These are phyloP conservation scores for Anser brachyrhynchus DNA, from an alignment of 2,113 vertebrate species.

Conservation along the genomic window DNA sequence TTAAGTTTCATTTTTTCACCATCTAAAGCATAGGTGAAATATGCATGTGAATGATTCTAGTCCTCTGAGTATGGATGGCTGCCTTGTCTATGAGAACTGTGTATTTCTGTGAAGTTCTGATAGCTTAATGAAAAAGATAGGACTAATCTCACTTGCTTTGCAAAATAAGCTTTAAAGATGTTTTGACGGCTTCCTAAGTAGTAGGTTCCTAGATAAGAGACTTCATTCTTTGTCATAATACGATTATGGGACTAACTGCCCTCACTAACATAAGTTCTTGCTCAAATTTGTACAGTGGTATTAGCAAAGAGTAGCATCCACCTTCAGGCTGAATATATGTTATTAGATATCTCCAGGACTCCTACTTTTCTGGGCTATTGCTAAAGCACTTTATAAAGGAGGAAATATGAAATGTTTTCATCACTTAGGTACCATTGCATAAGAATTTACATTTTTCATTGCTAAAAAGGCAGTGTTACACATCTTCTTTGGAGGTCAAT, in stretches of 20 bases:
- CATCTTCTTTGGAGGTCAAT: not conserved
- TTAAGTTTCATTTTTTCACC: not conserved
- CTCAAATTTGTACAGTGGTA: conserved; percentile 48
- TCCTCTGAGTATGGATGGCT: not conserved
- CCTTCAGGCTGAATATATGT: not conserved
- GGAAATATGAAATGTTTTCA: too few relatives aligned
- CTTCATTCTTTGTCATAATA: not conserved
- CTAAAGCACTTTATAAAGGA: not conserved
- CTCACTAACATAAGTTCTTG: conserved; percentile 30
- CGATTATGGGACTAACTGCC: not conserved
- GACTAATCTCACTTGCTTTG: not conserved
- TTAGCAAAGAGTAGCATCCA: conserved; percentile 2
- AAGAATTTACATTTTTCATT: not conserved
- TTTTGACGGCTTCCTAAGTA: not conserved
- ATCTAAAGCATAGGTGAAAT: not conserved
- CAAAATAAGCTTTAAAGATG: not conserved
- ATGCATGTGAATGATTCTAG: not conserved
- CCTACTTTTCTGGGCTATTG: not conserved
- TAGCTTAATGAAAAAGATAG: not conserved
- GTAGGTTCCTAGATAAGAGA: not conserved
- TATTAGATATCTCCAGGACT: conserved; percentile 5
- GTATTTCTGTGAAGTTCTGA: not conserved
- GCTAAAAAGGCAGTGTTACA: not conserved
- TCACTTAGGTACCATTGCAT: not conserved
- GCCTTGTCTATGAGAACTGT: not conserved